Conservation (phyloP, 2,113 vertebrate species). For the Pomatostomus ruficeps region DNA sequence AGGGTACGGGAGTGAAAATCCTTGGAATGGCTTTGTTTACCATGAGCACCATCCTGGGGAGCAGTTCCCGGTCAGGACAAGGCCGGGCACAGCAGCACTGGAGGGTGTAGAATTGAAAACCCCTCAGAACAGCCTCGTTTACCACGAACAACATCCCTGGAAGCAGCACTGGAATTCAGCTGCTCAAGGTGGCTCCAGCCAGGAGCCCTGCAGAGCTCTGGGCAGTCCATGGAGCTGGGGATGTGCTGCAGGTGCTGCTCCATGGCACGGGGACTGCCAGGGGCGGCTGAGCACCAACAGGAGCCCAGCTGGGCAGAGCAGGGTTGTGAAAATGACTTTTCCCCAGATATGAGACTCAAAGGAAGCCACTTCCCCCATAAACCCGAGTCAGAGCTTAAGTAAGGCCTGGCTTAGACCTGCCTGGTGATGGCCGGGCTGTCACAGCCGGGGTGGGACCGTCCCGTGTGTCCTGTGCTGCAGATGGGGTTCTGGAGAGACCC, state of each 20-base stretch:
- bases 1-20: neutral
- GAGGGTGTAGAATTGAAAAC: neutral
- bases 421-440: neutral
- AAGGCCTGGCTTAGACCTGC: neutral
- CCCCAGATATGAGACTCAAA: neutral
- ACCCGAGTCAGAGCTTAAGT: neutral
- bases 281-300: neutral
- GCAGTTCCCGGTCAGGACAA: too few relatives aligned
- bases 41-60: neutral
- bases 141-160: neutral
- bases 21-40: neutral
- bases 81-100: neutral
- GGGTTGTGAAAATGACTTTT: fast-evolving
- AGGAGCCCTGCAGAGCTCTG: neutral
- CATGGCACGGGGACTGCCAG: neutral
- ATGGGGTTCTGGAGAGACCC: neutral
- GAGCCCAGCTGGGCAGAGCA: neutral
- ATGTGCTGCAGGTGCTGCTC: neutral
- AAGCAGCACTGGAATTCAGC: neutral
- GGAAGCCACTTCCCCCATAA: neutral
- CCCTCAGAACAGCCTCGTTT: neutral
- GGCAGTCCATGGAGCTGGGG: neutral
- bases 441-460: neutral
- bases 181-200: neutral
- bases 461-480: neutral